A percentile compares a stretch with the other conserved stretches of the same genome.
Conservation (phyloP, 2,797 vertebrate species). For the Typhlichthys subterraneus region DNA sequence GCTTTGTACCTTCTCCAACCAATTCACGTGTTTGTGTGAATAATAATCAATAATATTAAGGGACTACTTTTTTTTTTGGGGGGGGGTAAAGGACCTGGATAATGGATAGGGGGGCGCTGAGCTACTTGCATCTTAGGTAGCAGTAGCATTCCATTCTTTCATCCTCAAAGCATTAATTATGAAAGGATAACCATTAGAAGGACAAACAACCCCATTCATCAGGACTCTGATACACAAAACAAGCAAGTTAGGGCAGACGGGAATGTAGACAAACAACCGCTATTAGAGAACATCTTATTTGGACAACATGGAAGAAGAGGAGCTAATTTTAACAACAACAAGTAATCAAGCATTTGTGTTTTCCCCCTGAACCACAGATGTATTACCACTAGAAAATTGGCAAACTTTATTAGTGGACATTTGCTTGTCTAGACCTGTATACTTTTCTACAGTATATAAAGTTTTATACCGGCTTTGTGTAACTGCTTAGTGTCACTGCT, state of each 20-base stretch:
- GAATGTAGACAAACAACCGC: background rate
- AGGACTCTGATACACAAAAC: background rate
- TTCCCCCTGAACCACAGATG: slow-evolving; percentile 22
- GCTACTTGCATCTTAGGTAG: slow-evolving; percentile 12
- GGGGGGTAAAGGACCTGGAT: no score
- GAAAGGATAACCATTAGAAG: slow-evolving; percentile 15
- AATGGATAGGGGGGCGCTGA: no score
- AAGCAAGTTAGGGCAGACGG: slow-evolving; percentile 19
- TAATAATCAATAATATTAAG: no score
- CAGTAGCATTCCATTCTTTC: background rate
- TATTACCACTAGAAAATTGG: slow-evolving; percentile 22
- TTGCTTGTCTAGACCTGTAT: background rate
- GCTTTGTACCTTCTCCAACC: no score
- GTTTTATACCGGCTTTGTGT: slow-evolving; percentile 25
- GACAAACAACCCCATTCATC: slow-evolving; percentile 24
- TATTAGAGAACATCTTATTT: slow-evolving; percentile 23
- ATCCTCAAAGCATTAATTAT: slow-evolving; percentile 24
- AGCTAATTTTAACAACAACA: background rate
- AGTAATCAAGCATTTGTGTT: slow-evolving; percentile 20
- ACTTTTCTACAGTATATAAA: background rate
- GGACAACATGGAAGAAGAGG: slow-evolving; percentile 8
- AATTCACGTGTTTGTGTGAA: no score
- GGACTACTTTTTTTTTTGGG: no score
- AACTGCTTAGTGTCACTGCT: slow-evolving; percentile 3
- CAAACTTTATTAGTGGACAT: slow-evolving; percentile 27